These are phyloP conservation scores for Stictocephala bisonia DNA, from an alignment of 2,888 invertebrate genomes.

Conservation along the genomic window DNA sequence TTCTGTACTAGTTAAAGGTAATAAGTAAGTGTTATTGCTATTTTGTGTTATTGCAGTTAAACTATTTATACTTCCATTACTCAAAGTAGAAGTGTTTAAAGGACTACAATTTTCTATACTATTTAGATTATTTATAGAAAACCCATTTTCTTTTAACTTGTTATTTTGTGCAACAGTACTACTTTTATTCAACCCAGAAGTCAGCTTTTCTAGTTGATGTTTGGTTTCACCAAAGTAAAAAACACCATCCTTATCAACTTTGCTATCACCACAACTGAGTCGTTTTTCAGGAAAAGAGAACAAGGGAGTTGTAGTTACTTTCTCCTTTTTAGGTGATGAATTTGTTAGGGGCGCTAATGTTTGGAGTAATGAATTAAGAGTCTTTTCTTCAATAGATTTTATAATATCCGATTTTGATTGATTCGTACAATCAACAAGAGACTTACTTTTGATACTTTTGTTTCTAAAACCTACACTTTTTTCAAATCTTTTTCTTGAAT, in stretches of 20 bases:
- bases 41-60: not conserved
- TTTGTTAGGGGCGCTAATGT: conserved; percentile 20
- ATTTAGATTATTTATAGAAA: conserved; percentile 12
- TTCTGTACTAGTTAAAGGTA: not conserved
- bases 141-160: conserved; percentile 2
- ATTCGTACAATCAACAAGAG: not conserved
- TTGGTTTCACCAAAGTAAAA: conserved; percentile 44
- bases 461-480: conserved; percentile 20
- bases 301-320: conserved; percentile 2
- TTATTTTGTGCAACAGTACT: conserved; percentile 17
- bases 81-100: conserved; percentile 1
- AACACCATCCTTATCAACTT: conserved; percentile 31
- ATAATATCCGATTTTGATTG: conserved; percentile 10
- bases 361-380: conserved; percentile 19
- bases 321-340: conserved; percentile 25
- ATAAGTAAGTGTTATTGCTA: not conserved
- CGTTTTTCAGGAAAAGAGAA: conserved; percentile 29
- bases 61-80: not conserved
- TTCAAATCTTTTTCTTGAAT: conserved; percentile 29
- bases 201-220: conserved; percentile 35
- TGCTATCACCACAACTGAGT: not conserved
- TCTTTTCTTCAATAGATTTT: conserved; percentile 31
- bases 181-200: conserved; percentile 1
- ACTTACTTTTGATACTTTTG: conserved; percentile 23
- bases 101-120: conserved; percentile 11